These are phyloP conservation scores for Vanessa atalanta DNA, from an alignment of 1,140 invertebrate species.

Conservation along the genomic window DNA sequence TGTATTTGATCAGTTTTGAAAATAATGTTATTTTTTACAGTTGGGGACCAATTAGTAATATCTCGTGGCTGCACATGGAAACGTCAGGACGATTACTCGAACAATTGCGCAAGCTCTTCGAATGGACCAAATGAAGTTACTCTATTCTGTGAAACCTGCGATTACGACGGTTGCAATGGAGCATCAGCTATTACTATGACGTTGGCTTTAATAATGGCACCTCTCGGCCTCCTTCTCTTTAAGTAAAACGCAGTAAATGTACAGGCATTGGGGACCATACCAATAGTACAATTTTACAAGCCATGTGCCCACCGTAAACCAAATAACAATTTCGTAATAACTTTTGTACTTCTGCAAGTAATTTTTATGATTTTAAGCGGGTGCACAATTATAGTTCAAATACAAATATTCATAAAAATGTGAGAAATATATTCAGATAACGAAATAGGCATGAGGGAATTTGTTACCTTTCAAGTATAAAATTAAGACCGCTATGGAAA, in stretches of 20 bases:
- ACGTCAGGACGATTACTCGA: slow-evolving; percentile 79
- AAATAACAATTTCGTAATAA: slow-evolving; percentile 24
- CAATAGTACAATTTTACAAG: slow-evolving; percentile 24
- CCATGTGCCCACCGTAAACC: slow-evolving; percentile 46
- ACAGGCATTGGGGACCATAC: slow-evolving; percentile 46
- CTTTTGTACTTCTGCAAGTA: background rate
- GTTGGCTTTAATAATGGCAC: slow-evolving; percentile 70
- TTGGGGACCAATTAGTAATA: slow-evolving; percentile 74
- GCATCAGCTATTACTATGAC: slow-evolving; percentile 70
- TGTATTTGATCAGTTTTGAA: too few relatives aligned
- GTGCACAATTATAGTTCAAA: too few relatives aligned
- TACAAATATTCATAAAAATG: too few relatives aligned
- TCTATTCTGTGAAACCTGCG: slow-evolving; percentile 82
- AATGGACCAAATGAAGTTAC: slow-evolving; percentile 76
- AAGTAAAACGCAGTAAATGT: slow-evolving; percentile 54
- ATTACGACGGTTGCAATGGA: slow-evolving; percentile 80
- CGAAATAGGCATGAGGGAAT: too few relatives aligned
- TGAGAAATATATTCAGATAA: too few relatives aligned
- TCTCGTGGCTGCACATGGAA: slow-evolving; percentile 82
- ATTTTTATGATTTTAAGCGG: background rate
- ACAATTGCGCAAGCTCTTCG: slow-evolving; percentile 75
- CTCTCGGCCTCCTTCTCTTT: slow-evolving; percentile 68
- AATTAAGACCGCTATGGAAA: too few relatives aligned
- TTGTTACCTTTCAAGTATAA: too few relatives aligned
- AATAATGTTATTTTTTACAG: slow-evolving; percentile 56